Conservation (phyloP, 2,113 vertebrate species). For the Tetraodon nigroviridis region DNA sequence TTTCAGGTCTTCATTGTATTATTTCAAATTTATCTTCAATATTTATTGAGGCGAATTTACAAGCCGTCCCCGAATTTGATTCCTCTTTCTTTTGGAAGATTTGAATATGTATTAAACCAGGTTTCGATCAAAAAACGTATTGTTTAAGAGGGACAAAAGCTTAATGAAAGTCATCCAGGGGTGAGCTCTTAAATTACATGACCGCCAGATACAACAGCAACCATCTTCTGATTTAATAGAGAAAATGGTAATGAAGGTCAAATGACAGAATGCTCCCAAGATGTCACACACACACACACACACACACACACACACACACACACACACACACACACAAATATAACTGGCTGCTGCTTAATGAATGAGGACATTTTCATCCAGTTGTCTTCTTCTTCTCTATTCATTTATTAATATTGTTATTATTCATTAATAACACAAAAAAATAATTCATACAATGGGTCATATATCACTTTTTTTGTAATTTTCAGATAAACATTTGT, state of each 20-base stretch:
- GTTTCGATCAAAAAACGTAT: constrained; percentile 25
- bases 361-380: constrained; percentile 45
- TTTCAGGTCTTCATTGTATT: constrained; percentile 14
- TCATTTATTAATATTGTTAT: not conserved
- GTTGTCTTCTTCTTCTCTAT: constrained; percentile 8
- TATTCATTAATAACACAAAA: not conserved
- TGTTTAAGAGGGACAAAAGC: constrained; percentile 51
- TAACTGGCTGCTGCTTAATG: constrained; percentile 44
- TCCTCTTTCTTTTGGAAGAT: not conserved
- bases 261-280: constrained; percentile 49
- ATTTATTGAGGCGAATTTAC: constrained; percentile 8
- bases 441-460: too few species aligned
- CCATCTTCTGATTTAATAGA: constrained; percentile 60
- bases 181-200: constrained; percentile 24
- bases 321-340: constrained; percentile 27
- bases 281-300: constrained; percentile 33
- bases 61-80: too few species aligned
- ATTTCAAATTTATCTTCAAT: constrained; percentile 28
- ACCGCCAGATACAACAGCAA: constrained; percentile 54
- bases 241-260: constrained; percentile 70
- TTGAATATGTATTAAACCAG: constrained; percentile 13
- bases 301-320: not conserved
- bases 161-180: constrained; percentile 59
- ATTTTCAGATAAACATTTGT: too few species aligned
- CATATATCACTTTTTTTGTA: too few species aligned